Evolutionary conservation across 2,113 vertebrate genomes (phyloP), one percentile per base, ranked within the genome.

Genomic region (Dasyurus viverrinus): DNA sequence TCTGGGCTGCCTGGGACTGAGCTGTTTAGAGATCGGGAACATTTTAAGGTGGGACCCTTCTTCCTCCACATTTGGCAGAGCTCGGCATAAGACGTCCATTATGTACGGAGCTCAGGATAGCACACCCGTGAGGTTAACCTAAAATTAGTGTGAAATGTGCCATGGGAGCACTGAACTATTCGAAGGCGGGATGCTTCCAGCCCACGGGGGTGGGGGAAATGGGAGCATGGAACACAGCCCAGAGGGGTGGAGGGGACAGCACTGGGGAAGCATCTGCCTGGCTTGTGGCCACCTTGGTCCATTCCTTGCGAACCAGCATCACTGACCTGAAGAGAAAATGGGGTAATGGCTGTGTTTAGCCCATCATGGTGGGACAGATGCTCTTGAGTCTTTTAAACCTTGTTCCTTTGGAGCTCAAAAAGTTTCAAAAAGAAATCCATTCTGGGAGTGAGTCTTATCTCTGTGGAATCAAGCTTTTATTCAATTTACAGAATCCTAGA

Each of bases 61-160:
- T 96, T 96, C 96, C 93, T 47, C 89, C 76, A 5, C 91, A 0
- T 8, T 92, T 96, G 97, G 97, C 54, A 95, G 97, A 16, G 97
- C 92, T 92, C 95, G 98, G 97, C 98, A 98, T 98, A 96, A 98
- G 97, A 97, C 92, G 47, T 98, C 98, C 98, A 98, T 97, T 98
- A 97, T 97, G 97, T 94, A 92, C 46, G 53, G 96, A 96, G 94
- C 97, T 96, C 96, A 95, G 95, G 97, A 93, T 55, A 97, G 3
- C 14, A 52, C 95, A 93, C 96, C 97, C 94, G 22, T 95, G 97
- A 95, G 94, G 96, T 93, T 92, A 96, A 96, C 96, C 97, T 98
- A 98, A 98, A 98, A 97, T 98, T 98, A 98, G 97, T 16, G 5
- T 10, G 5, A 93, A 97, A 96, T 57, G 60, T 90, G 55, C 60